Evolutionary conservation across 1,140 invertebrate genomes (phyloP).

Genomic region (Drosophila sp.): DNA sequence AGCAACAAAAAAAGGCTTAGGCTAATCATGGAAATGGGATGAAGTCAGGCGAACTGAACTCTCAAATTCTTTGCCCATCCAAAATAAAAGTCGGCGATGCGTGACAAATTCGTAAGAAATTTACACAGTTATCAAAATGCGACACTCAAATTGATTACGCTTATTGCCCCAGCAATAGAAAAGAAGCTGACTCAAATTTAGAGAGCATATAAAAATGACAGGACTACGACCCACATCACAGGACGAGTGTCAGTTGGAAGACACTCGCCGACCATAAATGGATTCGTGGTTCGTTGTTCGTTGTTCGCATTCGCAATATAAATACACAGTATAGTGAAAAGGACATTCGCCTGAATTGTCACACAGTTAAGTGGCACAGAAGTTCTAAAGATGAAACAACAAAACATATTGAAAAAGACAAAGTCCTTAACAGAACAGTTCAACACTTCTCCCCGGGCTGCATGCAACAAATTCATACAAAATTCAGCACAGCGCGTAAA

Average conservation of each 20-base stretch:
- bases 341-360: slow-evolving; percentile 64
- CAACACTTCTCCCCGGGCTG: slow-evolving; percentile 13
- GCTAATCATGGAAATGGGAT: slow-evolving; percentile 45
- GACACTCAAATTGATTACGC: slow-evolving; percentile 39
- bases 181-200: slow-evolving; percentile 1
- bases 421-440: slow-evolving; percentile 14
- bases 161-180: slow-evolving; percentile 17
- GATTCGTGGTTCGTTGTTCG: slow-evolving; percentile 1
- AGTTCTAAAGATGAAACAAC: slow-evolving; percentile 20
- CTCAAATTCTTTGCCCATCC: slow-evolving; percentile 3
- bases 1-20: slow-evolving; percentile 1
- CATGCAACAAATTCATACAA: slow-evolving; percentile 23
- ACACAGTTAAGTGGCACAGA: slow-evolving; percentile 37
- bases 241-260: slow-evolving; percentile 4
- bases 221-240: slow-evolving; percentile 22
- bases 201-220: slow-evolving; percentile 27
- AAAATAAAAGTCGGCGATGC: slow-evolving; percentile 15
- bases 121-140: slow-evolving; percentile 39
- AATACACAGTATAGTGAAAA: slow-evolving; percentile 46
- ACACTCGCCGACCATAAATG: slow-evolving; percentile 36
- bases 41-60: not conserved
- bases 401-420: slow-evolving; percentile 13
- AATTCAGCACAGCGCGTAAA: not conserved
- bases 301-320: slow-evolving; percentile 32
- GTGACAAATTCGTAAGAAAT: slow-evolving; percentile 27